phyloP scores from a whole-genome alignment of 2,888 invertebrate species.

The Terebella lapidaria region DNA sequence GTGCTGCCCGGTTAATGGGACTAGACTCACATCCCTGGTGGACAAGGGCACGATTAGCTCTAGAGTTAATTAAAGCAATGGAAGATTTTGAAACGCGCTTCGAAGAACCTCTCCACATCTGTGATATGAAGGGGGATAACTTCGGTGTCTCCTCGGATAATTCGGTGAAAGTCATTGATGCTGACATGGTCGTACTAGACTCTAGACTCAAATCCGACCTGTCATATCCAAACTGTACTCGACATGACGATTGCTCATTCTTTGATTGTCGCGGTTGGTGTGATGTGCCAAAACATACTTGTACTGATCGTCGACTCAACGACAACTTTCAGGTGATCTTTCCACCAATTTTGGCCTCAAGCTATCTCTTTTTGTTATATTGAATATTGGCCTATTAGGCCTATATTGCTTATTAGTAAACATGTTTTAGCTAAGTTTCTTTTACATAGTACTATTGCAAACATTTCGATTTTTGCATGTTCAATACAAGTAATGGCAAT shows the following conservation, averaged over 20 bases:
- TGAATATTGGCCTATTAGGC: not conserved
- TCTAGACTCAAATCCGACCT: slow-evolving; percentile 35
- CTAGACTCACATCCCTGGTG: slow-evolving; percentile 10
- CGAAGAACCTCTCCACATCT: slow-evolving; percentile 63
- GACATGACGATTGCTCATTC: slow-evolving; percentile 65
- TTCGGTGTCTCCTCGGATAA: slow-evolving; percentile 59
- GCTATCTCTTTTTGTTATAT: not conserved
- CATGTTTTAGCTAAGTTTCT: too few relatives aligned
- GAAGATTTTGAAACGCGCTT: slow-evolving; percentile 61
- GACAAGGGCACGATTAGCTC: slow-evolving; percentile 31
- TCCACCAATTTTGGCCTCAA: not conserved
- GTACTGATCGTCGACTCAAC: slow-evolving; percentile 60
- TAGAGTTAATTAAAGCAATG: slow-evolving; percentile 62
- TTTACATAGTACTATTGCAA: too few relatives aligned
- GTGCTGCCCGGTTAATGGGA: not conserved
- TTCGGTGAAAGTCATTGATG: slow-evolving; percentile 59
- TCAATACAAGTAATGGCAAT: too few relatives aligned
- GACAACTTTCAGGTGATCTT: slow-evolving; percentile 68
- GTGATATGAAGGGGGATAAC: slow-evolving; percentile 66
- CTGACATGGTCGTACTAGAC: slow-evolving; percentile 63
- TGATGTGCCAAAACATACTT: slow-evolving; percentile 51
- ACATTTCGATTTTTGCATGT: too few relatives aligned
- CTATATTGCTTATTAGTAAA: not conserved
- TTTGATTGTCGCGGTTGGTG: slow-evolving; percentile 66
- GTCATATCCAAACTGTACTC: slow-evolving; percentile 53